Conservation (phyloP, 2,888 invertebrate genomes). For the Acrobasis repandana region DNA sequence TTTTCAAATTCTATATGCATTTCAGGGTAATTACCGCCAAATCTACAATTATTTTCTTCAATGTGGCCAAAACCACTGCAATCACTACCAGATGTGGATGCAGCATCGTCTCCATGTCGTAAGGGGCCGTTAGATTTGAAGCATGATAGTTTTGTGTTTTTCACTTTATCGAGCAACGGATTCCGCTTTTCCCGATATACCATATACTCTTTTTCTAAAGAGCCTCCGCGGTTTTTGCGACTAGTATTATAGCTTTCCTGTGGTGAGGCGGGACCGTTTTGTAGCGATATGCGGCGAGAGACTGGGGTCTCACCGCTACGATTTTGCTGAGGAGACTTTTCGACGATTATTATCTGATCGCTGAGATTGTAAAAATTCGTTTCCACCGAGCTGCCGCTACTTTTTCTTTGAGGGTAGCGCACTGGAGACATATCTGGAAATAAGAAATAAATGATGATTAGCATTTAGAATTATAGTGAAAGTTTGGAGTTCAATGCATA, state of each 20-base stretch:
- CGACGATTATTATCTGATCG: constrained; percentile 83
- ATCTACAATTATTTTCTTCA: constrained; percentile 70
- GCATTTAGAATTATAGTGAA: background rate
- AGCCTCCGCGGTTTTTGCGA: constrained; percentile 74
- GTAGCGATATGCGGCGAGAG: constrained; percentile 71
- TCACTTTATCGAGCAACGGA: constrained; percentile 87
- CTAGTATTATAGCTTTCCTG: constrained; percentile 78
- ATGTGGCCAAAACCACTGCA: constrained; percentile 78
- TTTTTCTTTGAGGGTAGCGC: constrained; percentile 84
- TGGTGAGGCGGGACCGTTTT: constrained; percentile 67
- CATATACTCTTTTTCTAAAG: constrained; percentile 82
- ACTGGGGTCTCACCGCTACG: constrained; percentile 67
- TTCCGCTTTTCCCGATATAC: constrained; percentile 86
- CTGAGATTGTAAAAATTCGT: constrained; percentile 87
- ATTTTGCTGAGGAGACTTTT: constrained; percentile 79
- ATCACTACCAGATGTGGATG: constrained; percentile 79
- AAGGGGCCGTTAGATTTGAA: constrained; percentile 83
- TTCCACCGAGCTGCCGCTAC: constrained; percentile 85
- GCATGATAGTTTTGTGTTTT: constrained; percentile 87
- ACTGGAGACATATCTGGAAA: constrained; percentile 85
- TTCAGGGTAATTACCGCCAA: constrained; percentile 60
- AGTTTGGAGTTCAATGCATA: background rate
- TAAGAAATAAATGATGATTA: constrained; percentile 29
- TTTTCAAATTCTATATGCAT: constrained; percentile 75
- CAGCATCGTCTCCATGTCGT: constrained; percentile 74